A percentile compares a stretch with the other conserved stretches of the same genome.
phyloP scores from a whole-genome alignment of 2,888 invertebrate species.

The Drosophila stalkeri region DNA sequence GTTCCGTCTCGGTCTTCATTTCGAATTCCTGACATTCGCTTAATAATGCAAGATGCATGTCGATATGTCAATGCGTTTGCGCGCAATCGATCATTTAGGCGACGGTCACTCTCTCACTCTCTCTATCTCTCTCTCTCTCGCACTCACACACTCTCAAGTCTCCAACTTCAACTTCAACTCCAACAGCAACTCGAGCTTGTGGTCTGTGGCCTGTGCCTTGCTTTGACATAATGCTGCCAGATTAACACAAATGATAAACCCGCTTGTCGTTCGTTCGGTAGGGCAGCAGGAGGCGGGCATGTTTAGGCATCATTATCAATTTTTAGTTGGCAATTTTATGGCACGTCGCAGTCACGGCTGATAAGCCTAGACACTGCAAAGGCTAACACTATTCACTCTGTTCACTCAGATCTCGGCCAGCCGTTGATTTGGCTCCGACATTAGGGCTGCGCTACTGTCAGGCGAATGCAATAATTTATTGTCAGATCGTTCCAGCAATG shows the following conservation, averaged over 20 bases:
- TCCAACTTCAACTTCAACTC: background rate
- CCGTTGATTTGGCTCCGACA: slow-evolving; percentile 24
- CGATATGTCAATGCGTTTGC: slow-evolving; percentile 84
- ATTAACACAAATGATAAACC: slow-evolving; percentile 83
- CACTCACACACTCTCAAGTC: background rate
- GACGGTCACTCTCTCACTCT: slow-evolving; percentile 8
- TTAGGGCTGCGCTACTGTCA: slow-evolving; percentile 63
- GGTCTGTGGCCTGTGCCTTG: slow-evolving; percentile 74
- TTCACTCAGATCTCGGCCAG: slow-evolving; percentile 4
- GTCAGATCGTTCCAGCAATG: slow-evolving; percentile 65
- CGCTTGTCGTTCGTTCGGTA: background rate
- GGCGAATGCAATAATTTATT: slow-evolving; percentile 75
- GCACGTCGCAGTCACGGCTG: slow-evolving; percentile 73
- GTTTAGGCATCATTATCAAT: slow-evolving; percentile 40
- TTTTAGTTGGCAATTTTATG: slow-evolving; percentile 71
- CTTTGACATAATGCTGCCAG: slow-evolving; percentile 84
- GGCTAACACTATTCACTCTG: background rate
- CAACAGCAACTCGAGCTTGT: background rate
- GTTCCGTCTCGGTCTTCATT: slow-evolving; percentile 79
- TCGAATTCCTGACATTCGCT: slow-evolving; percentile 77
- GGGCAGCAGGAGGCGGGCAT: background rate
- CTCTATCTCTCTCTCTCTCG: background rate
- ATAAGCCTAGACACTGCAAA: slow-evolving; percentile 40
- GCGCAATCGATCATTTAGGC: slow-evolving; percentile 84
- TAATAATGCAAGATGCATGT: slow-evolving; percentile 82